Base-by-base conservation (phyloP, 2,113 vertebrate species). In the Marmota monax region DNA sequence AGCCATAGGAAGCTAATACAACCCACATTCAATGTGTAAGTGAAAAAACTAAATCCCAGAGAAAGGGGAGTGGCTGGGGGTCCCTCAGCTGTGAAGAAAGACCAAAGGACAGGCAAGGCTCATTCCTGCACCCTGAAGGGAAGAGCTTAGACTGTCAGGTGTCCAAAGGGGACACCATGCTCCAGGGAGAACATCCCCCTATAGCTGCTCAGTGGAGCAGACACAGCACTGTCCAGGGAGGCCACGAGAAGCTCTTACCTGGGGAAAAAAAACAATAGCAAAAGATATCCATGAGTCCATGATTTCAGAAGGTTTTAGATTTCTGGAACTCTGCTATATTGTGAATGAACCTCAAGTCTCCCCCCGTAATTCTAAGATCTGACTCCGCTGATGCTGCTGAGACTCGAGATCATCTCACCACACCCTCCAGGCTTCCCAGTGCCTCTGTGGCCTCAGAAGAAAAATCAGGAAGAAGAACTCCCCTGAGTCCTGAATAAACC, bases 391-490 rank as follows among this genome's bases (percentile, higher is more conserved):
- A 69, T 48, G 48, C 77, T 25, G 45, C 82, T 25, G 45, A 90
- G 73, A 32, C 65, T 51, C 25, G 61, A 27, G 23, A 25, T 63
- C 23, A 45, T 12, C 78, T 65, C 22, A 18, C 29, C 39, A 16
- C 34, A 32, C 17, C 83, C 65, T 69, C 70, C 14, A 65, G 32
- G 56, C 63, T 74, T 45, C 72, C 79, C 1, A 42, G 18, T 22
- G 22, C 69, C 56, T 77, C 39, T 45, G 7, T 0, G 32, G 65
- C 51, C 42, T 58, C 69, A 16, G 77, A 77, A 83, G 58, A 88
- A 92, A 96, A 80, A 56, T 45, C 45, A 96, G 76, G 76, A 79
- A 94, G 84, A 88, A 70, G 42, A 65, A 42, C n/a, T 95, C 51
- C 92, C 80, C 27, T 16, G 29, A 84, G 29, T 14, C 73, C 72